Base-by-base conservation (phyloP, 2,113 vertebrate genomes). In the Donacobius atricapilla region DNA sequence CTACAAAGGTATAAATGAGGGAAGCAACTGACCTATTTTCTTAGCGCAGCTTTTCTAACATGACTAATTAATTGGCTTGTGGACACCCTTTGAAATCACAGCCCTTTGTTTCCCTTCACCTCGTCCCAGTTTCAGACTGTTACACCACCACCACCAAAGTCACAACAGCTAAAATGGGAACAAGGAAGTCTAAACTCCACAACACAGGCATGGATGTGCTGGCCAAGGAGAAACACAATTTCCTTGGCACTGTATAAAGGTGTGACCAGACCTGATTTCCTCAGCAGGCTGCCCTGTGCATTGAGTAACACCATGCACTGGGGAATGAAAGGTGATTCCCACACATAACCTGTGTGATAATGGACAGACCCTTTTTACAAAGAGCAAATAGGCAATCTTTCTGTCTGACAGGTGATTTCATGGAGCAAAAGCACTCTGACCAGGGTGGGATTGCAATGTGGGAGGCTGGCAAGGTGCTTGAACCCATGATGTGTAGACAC, bases 21-120 rank as follows among this genome's bases (percentile, higher is more conserved):
- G 44, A 81, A 73, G 51, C 27, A 64, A 64, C 31, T 84, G 79
- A 93, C 92, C 72, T 86, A 75, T 88, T 96, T 96, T 73, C 76
- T 75, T 44, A 63, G 71, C 47, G 83, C 58, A 86, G 23, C 51
- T 77, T 56, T 64, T 83, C 68, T 56, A 60, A 87, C 60, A 86
- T 30, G 42, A 33, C 35, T 93, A 90, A 97, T 93, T 96, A 90
- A 70, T 65, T 84, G 71, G 60, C 40, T 88, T 0, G 0, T 76
- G 60, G 37, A 56, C 64, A 83, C 31, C 40, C 44, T 89, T 68
- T 78, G 79, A 86, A 92, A 70, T 27, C 22, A 28, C 60, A 75
- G 48, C 8, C 58, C 25, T 80, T 66, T 73, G 69, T 92, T 81
- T 90, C 33, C 79, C 56, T 35, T 81, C 56, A 83, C 89, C 48